phyloP scores from a whole-genome alignment of 2,113 vertebrate genomes.

The Hydrolagus affinis region DNA sequence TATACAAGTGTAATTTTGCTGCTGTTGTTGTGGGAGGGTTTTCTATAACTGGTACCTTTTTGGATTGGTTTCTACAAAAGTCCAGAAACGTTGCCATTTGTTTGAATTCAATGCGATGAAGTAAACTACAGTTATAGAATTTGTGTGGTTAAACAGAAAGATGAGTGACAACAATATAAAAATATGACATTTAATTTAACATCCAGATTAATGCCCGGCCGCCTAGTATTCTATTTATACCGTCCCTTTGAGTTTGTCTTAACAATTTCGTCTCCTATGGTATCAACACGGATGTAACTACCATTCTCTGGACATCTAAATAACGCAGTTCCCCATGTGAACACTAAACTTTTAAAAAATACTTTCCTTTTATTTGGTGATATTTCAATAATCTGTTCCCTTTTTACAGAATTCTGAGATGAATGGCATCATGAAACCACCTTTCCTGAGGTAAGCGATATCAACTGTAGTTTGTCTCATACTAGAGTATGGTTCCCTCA shows the following conservation, averaged over 20 bases:
- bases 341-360: background rate
- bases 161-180: background rate
- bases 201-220: too few relatives aligned
- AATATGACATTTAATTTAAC: background rate
- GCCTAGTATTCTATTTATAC: too few relatives aligned
- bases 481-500: too few relatives aligned
- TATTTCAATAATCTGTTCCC: slow-evolving; percentile 24
- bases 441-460: slow-evolving; percentile 74
- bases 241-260: too few relatives aligned
- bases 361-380: background rate
- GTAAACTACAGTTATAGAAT: background rate
- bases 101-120: background rate
- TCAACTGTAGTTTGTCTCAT: background rate
- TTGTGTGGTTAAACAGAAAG: background rate
- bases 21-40: too few relatives aligned
- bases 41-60: background rate
- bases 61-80: background rate
- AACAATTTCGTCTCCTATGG: too few relatives aligned
- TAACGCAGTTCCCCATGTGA: background rate
- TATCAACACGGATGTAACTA: too few relatives aligned
- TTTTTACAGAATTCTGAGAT: slow-evolving; percentile 64
- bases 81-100: background rate
- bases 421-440: slow-evolving; percentile 72
- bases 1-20: too few relatives aligned
- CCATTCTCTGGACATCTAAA: too few relatives aligned